Percentiles rank a stretch among this genome's conserved stretches.
Conservation (phyloP, 2,797 vertebrate genomes). For the Chaunax sp. region DNA sequence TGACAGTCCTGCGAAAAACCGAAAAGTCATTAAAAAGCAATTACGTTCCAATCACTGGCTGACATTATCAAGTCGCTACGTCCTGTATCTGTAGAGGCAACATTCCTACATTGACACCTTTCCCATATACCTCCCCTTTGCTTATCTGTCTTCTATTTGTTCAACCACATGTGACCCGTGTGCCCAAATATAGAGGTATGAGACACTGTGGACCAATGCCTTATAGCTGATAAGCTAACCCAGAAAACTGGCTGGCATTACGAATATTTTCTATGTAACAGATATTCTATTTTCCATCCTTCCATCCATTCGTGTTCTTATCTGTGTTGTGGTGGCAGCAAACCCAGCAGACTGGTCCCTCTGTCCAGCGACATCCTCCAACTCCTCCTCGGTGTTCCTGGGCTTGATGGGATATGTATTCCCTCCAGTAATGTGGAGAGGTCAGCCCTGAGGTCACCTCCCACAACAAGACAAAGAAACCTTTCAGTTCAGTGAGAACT, state of each 20-base stretch:
- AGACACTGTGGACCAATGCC: constrained; percentile 59
- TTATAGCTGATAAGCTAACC: constrained; percentile 65
- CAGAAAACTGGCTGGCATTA: constrained; percentile 39
- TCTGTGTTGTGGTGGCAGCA: constrained; percentile 32
- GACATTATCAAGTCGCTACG: constrained; percentile 67
- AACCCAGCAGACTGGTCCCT: constrained; percentile 23
- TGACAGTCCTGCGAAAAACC: constrained; percentile 58
- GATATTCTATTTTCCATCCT: constrained; percentile 52
- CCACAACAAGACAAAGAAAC: not conserved
- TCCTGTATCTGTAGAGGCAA: constrained; percentile 62
- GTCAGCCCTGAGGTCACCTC: constrained; percentile 8
- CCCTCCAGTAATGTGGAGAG: not conserved
- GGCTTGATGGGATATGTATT: constrained; percentile 9
- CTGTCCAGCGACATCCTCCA: constrained; percentile 14
- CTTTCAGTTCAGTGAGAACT: too few species aligned
- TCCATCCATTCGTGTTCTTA: constrained; percentile 42
- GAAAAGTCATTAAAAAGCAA: constrained; percentile 75
- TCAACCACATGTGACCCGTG: constrained; percentile 49
- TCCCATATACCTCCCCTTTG: constrained; percentile 45
- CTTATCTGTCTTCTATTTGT: constrained; percentile 70
- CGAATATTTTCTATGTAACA: constrained; percentile 48
- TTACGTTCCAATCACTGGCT: constrained; percentile 70
- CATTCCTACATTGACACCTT: constrained; percentile 63
- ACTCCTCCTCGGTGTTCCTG: not conserved
- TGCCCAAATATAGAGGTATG: constrained; percentile 57